phyloP scores from a whole-genome alignment of 2,888 invertebrate species.

The Nemotelus nigrinus region DNA sequence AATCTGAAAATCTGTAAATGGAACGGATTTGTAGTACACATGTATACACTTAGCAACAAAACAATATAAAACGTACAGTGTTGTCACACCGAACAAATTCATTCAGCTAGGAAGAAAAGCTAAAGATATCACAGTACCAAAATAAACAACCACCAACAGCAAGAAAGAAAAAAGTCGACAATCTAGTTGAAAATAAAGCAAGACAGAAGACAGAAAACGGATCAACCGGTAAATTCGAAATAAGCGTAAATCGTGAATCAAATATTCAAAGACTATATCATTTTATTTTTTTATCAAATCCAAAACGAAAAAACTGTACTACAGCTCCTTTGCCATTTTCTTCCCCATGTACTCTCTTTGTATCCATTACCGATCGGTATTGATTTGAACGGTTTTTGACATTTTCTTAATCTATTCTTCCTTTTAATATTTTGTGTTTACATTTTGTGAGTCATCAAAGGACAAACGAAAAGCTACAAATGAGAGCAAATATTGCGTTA shows the following conservation, averaged over 20 bases:
- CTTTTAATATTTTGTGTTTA: too few relatives aligned
- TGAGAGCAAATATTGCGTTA: too few relatives aligned
- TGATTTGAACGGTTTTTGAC: not conserved
- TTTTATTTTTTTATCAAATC: conserved; percentile 1
- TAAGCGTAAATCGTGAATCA: not conserved
- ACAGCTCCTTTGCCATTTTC: not conserved
- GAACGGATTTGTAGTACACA: too few relatives aligned
- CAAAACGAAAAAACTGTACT: too few relatives aligned
- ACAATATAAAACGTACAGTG: too few relatives aligned
- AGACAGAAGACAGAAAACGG: not conserved
- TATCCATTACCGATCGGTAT: not conserved
- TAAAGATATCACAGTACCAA: too few relatives aligned
- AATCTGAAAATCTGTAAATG: too few relatives aligned
- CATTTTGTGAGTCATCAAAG: too few relatives aligned
- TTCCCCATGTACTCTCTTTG: not conserved
- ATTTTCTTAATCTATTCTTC: not conserved
- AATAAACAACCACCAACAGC: not conserved
- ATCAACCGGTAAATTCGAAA: conserved; percentile 22
- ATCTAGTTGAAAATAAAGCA: not conserved
- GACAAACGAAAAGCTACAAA: too few relatives aligned
- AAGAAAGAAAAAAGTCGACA: not conserved
- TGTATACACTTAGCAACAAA: too few relatives aligned
- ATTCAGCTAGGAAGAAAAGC: too few relatives aligned
- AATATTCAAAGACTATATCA: not conserved
- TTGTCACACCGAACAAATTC: too few relatives aligned